These are phyloP conservation scores for Anguilla japonica DNA, from an alignment of 2,113 vertebrate species.

Conservation along the genomic window DNA sequence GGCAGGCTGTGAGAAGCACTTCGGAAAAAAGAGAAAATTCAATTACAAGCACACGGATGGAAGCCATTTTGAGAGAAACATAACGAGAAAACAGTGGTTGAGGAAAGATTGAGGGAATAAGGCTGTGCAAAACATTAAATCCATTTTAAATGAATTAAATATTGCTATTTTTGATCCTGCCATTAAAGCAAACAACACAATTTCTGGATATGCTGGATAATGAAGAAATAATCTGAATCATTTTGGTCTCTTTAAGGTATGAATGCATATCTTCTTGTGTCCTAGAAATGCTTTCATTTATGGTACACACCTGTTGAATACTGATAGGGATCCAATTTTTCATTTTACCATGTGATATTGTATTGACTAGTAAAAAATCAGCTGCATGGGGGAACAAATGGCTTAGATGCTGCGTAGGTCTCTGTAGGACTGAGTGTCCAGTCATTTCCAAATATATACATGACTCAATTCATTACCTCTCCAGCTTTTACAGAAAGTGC, in stretches of 20 bases:
- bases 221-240: background rate
- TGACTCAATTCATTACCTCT: background rate
- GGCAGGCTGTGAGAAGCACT: background rate
- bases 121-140: background rate
- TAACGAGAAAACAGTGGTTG: too few species aligned
- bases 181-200: background rate
- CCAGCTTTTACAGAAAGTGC: background rate
- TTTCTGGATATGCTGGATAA: background rate
- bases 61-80: too few species aligned
- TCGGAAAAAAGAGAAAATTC: background rate
- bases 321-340: background rate
- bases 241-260: too few species aligned
- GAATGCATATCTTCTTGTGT: background rate
- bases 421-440: too few species aligned
- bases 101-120: too few species aligned
- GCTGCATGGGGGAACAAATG: too few species aligned
- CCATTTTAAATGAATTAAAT: background rate
- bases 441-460: too few species aligned
- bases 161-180: background rate
- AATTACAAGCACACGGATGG: too few species aligned
- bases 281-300: background rate
- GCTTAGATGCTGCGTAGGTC: too few species aligned
- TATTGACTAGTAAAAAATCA: background rate
- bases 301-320: background rate
- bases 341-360: background rate